phyloP scores from a whole-genome alignment of 1,140 invertebrate species.

The Atta texana region DNA sequence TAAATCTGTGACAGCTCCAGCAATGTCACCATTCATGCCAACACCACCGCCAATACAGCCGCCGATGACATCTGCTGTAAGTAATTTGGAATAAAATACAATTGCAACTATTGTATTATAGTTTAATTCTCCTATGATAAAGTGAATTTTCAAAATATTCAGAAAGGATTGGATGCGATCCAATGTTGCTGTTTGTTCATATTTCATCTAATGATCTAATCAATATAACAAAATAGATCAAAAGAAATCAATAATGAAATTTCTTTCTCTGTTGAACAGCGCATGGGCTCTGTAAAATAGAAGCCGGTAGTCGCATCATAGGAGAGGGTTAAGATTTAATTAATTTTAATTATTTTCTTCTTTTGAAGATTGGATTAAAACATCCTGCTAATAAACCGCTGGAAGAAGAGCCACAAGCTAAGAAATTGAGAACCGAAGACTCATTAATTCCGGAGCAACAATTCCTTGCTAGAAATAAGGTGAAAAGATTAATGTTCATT shows the following conservation, averaged over 20 bases:
- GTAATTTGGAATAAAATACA: conserved; percentile 46
- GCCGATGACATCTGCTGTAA: conserved; percentile 80
- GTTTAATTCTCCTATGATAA: neutral
- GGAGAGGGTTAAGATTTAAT: neutral
- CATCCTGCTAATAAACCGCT: conserved; percentile 84
- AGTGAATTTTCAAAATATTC: too few relatives aligned
- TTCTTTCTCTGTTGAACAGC: too few relatives aligned
- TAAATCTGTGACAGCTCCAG: conserved; percentile 83
- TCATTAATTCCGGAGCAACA: conserved; percentile 95
- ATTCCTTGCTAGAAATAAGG: conserved; percentile 91
- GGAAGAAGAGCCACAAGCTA: conserved; percentile 95
- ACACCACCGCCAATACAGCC: conserved; percentile 84
- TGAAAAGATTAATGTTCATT: conserved; percentile 52
- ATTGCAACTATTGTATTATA: neutral
- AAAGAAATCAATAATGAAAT: too few relatives aligned
- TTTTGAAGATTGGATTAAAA: conserved; percentile 84
- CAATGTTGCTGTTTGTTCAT: too few relatives aligned
- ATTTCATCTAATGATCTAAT: too few relatives aligned
- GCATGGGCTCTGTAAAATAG: too few relatives aligned
- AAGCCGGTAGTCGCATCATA: too few relatives aligned
- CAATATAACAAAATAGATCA: too few relatives aligned
- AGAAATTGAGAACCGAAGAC: conserved; percentile 97
- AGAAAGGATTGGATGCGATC: too few relatives aligned
- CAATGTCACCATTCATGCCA: conserved; percentile 86
- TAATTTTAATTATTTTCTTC: conserved; percentile 5